Conservation (phyloP, 2,797 vertebrate genomes). For the Ctenosaura bakeri region DNA sequence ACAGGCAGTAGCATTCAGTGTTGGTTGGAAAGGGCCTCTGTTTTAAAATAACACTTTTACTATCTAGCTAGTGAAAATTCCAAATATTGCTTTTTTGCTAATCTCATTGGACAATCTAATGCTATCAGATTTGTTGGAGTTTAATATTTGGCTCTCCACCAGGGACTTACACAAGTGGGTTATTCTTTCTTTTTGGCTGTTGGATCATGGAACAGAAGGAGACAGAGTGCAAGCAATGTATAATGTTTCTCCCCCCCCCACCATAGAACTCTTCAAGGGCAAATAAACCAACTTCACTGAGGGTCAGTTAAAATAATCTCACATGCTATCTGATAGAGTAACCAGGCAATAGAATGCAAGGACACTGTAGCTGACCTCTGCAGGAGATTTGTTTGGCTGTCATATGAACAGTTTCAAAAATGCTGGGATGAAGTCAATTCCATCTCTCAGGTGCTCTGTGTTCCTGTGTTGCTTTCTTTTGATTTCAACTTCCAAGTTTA, state of each 20-base stretch:
- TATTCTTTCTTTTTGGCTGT: not conserved
- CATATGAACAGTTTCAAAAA: not conserved
- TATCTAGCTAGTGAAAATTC: not conserved
- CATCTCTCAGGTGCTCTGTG: not conserved
- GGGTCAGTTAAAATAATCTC: not conserved
- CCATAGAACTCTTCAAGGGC: not conserved
- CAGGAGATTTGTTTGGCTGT: not conserved
- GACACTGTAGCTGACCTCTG: not conserved
- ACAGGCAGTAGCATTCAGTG: too few relatives aligned
- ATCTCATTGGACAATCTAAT: not conserved
- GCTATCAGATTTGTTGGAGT: not conserved
- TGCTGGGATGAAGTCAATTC: not conserved
- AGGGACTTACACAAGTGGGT: not conserved
- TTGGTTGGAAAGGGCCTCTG: too few relatives aligned
- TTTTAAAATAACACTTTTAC: not conserved
- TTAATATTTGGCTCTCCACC: not conserved
- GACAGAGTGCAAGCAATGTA: not conserved
- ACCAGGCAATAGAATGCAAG: too few relatives aligned
- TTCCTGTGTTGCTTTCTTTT: not conserved
- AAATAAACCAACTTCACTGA: not conserved
- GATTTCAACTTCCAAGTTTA: not conserved
- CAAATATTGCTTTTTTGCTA: not conserved
- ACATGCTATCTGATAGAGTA: too few relatives aligned
- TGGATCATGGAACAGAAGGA: not conserved
- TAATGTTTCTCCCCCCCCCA: not conserved